Evolutionary conservation across 2,113 vertebrate species (phyloP).

Genomic region (Corynorhinus townsendii): DNA sequence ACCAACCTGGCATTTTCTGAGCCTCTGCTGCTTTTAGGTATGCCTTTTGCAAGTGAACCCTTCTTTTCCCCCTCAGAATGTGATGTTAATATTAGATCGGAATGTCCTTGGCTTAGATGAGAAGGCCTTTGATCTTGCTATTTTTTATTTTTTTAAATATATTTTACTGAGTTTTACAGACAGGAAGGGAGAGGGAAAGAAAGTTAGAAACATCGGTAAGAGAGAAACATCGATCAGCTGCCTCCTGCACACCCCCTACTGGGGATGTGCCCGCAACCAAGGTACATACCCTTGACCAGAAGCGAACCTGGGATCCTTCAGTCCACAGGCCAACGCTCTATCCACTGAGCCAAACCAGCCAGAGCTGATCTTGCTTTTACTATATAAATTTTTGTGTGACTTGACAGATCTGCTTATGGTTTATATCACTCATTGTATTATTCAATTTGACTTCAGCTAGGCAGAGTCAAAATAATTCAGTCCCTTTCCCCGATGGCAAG

Average conservation of each 20-base stretch:
- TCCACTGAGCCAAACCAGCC: too few species aligned
- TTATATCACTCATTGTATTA: not conserved
- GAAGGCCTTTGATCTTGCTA: not conserved
- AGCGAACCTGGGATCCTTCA: too few species aligned
- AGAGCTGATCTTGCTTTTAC: not conserved
- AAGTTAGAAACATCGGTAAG: too few species aligned
- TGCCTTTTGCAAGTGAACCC: not conserved
- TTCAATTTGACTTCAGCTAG: not conserved
- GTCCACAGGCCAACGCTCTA: too few species aligned
- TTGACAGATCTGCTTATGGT: not conserved
- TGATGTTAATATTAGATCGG: constrained; percentile 12
- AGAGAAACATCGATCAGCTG: too few species aligned
- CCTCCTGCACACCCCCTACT: too few species aligned
- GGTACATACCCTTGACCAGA: too few species aligned
- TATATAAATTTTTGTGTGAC: not conserved
- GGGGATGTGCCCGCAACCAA: too few species aligned
- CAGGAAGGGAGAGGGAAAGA: too few species aligned
- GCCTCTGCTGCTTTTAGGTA: not conserved
- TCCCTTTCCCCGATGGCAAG: not conserved
- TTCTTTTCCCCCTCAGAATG: not conserved
- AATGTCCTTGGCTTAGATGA: not conserved
- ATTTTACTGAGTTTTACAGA: too few species aligned
- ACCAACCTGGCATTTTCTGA: not conserved
- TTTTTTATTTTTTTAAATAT: too few species aligned
- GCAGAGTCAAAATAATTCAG: not conserved